A percentile compares a stretch with the other conserved stretches of the same genome.
phyloP scores from a whole-genome alignment of 2,888 invertebrate genomes.

The Scaptomyza reducta region DNA sequence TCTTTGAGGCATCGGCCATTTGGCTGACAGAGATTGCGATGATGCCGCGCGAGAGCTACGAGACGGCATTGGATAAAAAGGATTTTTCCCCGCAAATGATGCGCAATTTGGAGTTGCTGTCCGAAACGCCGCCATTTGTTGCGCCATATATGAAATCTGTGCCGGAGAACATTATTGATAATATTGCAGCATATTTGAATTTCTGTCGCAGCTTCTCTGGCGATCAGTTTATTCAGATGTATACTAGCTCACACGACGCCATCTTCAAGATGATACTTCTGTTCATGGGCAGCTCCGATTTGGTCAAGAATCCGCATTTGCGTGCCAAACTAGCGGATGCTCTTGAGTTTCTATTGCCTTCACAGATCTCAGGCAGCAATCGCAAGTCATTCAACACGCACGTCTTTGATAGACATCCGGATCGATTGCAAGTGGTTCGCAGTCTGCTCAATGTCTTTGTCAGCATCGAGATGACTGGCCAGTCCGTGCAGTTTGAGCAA shows the following conservation, averaged over 20 bases:
- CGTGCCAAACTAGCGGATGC: slow-evolving; percentile 95
- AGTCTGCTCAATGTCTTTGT: slow-evolving; percentile 96
- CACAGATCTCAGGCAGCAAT: slow-evolving; percentile 84
- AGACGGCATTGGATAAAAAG: slow-evolving; percentile 73
- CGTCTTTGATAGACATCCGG: slow-evolving; percentile 91
- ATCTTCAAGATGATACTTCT: slow-evolving; percentile 92
- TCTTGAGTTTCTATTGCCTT: slow-evolving; percentile 93
- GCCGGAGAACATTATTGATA: slow-evolving; percentile 96
- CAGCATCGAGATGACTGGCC: slow-evolving; percentile 98
- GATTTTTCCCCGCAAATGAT: slow-evolving; percentile 87
- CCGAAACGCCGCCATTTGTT: slow-evolving; percentile 87
- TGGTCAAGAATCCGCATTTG: slow-evolving; percentile 95
- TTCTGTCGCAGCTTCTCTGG: slow-evolving; percentile 89
- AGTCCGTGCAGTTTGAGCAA: slow-evolving; percentile 97
- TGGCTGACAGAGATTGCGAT: slow-evolving; percentile 94
- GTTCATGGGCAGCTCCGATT: slow-evolving; percentile 93
- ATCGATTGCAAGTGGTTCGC: slow-evolving; percentile 90
- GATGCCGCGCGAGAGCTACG: slow-evolving; percentile 83
- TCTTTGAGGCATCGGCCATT: slow-evolving; percentile 91
- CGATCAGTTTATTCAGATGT: slow-evolving; percentile 88
- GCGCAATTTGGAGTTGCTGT: slow-evolving; percentile 73
- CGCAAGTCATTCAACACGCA: slow-evolving; percentile 87
- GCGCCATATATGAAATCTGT: slow-evolving; percentile 91
- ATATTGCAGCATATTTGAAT: slow-evolving; percentile 92
- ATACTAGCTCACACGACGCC: slow-evolving; percentile 85